Conservation (phyloP, 2,888 invertebrate genomes). For the Diadegma fenestrale region DNA sequence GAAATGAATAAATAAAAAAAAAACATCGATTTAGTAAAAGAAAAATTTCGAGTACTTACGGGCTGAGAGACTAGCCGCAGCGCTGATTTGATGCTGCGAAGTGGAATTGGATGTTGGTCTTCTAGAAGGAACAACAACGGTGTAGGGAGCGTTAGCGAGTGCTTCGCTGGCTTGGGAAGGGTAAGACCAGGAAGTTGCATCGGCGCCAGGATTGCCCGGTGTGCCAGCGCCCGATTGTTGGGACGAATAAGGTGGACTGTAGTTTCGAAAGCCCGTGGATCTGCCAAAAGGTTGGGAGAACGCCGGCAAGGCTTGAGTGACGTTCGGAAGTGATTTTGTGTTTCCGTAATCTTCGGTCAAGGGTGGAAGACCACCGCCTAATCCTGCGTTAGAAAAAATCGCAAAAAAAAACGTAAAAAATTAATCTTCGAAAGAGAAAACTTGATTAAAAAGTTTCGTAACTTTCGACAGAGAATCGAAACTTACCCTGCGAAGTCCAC, state of each 20-base stretch:
- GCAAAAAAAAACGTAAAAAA: neutral
- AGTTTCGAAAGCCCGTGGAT: slow-evolving; percentile 75
- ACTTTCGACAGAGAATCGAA: neutral
- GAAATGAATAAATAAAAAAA: too few species aligned
- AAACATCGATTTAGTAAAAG: too few species aligned
- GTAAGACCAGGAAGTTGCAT: slow-evolving; percentile 75
- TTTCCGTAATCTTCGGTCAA: slow-evolving; percentile 80
- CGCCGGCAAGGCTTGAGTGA: slow-evolving; percentile 85
- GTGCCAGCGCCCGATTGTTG: slow-evolving; percentile 72
- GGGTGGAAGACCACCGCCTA: slow-evolving; percentile 69
- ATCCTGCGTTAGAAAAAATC: slow-evolving; percentile 64
- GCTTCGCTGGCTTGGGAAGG: slow-evolving; percentile 71
- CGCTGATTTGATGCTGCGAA: slow-evolving; percentile 86
- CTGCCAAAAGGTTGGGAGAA: slow-evolving; percentile 87
- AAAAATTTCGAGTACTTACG: slow-evolving; percentile 86
- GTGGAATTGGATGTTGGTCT: slow-evolving; percentile 69
- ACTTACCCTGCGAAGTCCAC: slow-evolving; percentile 78
- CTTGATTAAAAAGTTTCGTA: neutral
- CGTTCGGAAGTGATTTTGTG: slow-evolving; percentile 80
- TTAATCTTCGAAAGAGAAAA: neutral
- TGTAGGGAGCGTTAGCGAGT: slow-evolving; percentile 73
- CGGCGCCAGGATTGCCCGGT: slow-evolving; percentile 63
- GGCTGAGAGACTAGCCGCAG: slow-evolving; percentile 90
- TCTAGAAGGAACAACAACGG: slow-evolving; percentile 67
- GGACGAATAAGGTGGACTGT: slow-evolving; percentile 78